Evolutionary conservation across 2,113 vertebrate species (phyloP).

Genomic region (Australoheros scitulus): DNA sequence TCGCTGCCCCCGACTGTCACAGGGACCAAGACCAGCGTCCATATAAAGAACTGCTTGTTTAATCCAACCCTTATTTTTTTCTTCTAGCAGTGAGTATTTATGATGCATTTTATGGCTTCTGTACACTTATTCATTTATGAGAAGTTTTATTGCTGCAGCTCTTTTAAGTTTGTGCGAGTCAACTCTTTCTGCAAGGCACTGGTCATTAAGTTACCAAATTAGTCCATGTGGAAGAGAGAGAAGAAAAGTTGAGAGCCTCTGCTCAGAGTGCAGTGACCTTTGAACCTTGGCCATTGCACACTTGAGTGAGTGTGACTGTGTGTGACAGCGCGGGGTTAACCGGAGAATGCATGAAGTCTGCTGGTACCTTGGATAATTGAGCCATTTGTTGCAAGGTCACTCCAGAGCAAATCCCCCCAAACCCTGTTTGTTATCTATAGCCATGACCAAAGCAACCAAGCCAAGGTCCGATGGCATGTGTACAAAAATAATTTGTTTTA

Average conservation of each 20-base stretch:
- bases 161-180: conserved; percentile 12
- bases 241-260: conserved; percentile 45
- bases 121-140: conserved; percentile 46
- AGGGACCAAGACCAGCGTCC: background rate
- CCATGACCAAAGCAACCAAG: conserved; percentile 21
- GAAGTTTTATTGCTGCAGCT: conserved; percentile 36
- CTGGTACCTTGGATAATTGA: conserved; percentile 68
- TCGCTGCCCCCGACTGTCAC: conserved; percentile 4
- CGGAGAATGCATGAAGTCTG: conserved; percentile 68
- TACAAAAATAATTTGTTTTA: background rate
- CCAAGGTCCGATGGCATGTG: background rate
- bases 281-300: conserved; percentile 58
- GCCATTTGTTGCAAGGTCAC: conserved; percentile 75
- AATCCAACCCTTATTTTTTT: background rate
- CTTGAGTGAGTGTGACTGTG: conserved; percentile 56
- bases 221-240: conserved; percentile 44
- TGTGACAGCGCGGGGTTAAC: conserved; percentile 67
- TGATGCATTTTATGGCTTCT: conserved; percentile 42
- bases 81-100: conserved; percentile 22
- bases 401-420: conserved; percentile 6
- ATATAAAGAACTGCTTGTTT: conserved; percentile 26
- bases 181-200: conserved; percentile 4
- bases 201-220: conserved; percentile 65
- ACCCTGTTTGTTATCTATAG: conserved; percentile 5
- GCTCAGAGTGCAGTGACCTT: conserved; percentile 52